Evolutionary conservation across 2,888 invertebrate genomes (phyloP).

Genomic region (Oligia strigilis): DNA sequence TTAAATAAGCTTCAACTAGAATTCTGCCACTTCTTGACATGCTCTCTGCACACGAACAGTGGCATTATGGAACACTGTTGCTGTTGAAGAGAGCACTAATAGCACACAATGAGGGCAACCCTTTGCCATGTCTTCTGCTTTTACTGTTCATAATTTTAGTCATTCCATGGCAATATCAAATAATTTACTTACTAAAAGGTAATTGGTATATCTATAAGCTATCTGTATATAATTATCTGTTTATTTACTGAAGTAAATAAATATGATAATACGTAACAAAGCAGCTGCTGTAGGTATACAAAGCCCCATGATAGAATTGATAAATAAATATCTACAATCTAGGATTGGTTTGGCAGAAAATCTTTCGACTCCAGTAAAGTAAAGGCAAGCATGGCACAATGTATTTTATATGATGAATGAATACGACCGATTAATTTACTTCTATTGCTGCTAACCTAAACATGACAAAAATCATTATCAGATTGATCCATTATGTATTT

Average conservation of each 20-base stretch:
- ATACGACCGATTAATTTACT: neutral
- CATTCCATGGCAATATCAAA: neutral
- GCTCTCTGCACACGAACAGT: neutral
- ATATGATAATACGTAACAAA: neutral
- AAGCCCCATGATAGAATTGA: neutral
- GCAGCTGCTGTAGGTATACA: neutral
- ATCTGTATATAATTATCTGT: too few species aligned
- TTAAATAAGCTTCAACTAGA: neutral
- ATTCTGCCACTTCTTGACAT: neutral
- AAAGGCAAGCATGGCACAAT: neutral
- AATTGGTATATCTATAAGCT: neutral
- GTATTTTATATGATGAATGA: neutral
- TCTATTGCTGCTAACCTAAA: neutral
- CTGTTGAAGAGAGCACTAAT: neutral
- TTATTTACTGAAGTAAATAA: conserved; percentile 2
- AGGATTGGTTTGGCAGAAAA: neutral
- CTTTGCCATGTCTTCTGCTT: neutral
- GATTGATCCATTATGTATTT: neutral
- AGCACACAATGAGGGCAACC: neutral
- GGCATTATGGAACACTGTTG: neutral
- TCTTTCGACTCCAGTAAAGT: neutral
- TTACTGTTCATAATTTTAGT: neutral
- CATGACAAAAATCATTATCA: too few species aligned
- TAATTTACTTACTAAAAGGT: neutral
- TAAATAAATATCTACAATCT: neutral